A percentile compares a stretch with the other conserved stretches of the same genome.
Evolutionary conservation across 1,140 invertebrate species (phyloP).

Genomic region (Doryteuthis pealeii): DNA sequence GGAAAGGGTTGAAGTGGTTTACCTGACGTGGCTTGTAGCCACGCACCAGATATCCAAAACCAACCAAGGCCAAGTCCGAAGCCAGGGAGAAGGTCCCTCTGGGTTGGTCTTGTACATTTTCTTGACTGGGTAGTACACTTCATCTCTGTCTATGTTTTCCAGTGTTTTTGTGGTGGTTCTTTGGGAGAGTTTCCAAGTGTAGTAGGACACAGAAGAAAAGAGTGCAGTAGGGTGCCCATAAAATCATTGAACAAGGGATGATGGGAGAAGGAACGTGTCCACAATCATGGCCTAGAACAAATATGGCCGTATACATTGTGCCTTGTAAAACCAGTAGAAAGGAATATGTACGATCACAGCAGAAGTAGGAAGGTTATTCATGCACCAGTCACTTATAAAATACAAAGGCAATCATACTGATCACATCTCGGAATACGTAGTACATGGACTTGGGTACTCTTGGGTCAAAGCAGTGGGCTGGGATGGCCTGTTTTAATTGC

Average conservation of each 20-base stretch:
- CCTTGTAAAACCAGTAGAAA: conserved; percentile 53
- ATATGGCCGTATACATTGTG: conserved; percentile 57
- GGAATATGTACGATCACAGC: conserved; percentile 27
- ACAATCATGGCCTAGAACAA: conserved; percentile 61
- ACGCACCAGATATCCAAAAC: conserved; percentile 42
- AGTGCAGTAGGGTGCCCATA: conserved; percentile 43
- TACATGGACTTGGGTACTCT: conserved; percentile 46
- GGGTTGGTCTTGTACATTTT: conserved; percentile 21
- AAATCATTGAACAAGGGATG: conserved; percentile 46
- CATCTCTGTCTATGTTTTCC: conserved; percentile 52
- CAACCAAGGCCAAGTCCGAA: conserved; percentile 51
- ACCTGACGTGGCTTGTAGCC: conserved; percentile 46
- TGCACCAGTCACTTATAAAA: conserved; percentile 21
- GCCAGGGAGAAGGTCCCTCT: conserved; percentile 25
- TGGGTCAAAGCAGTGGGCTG: conserved; percentile 51
- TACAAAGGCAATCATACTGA: conserved; percentile 43
- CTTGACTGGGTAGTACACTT: conserved; percentile 50
- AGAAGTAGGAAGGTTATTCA: conserved; percentile 18
- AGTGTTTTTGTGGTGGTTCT: conserved; percentile 48
- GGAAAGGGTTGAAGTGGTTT: conserved; percentile 41
- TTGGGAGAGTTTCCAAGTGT: conserved; percentile 52
- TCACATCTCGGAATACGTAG: conserved; percentile 52
- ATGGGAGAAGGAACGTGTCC: conserved; percentile 60
- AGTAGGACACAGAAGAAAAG: conserved; percentile 46
- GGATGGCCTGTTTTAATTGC: conserved; percentile 53